These are phyloP conservation scores for Kryphioiulus occultus DNA, from an alignment of 2,888 invertebrate genomes.

Conservation along the genomic window DNA sequence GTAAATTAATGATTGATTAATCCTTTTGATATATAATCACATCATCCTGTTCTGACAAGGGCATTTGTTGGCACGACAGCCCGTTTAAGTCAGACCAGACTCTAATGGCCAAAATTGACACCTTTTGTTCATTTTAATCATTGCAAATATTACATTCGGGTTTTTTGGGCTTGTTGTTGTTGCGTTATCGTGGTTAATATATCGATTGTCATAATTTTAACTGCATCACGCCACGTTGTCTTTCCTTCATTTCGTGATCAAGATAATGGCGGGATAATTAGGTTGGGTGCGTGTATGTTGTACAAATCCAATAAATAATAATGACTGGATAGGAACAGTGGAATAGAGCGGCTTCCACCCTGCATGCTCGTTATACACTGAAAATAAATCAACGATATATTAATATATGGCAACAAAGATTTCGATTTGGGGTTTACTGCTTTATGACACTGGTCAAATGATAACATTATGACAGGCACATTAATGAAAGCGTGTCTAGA, in stretches of 20 bases:
- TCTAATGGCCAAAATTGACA: conserved; percentile 10
- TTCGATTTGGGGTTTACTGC: conserved; percentile 23
- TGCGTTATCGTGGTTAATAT: conserved; percentile 23
- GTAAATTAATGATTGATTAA: conserved; percentile 23
- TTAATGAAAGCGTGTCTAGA: conserved; percentile 17
- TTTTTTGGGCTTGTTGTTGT: background rate
- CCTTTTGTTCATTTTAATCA: conserved; percentile 17
- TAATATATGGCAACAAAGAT: conserved; percentile 17
- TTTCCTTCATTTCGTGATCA: conserved; percentile 3
- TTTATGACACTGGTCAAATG: conserved; percentile 23
- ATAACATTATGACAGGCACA: conserved; percentile 9
- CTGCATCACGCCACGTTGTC: conserved; percentile 17
- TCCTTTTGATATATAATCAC: conserved; percentile 23
- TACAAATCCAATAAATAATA: conserved; percentile 17
- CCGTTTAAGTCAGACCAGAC: background rate
- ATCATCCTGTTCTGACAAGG: conserved; percentile 17
- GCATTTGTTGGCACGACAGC: conserved; percentile 23
- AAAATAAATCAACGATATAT: background rate
- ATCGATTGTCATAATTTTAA: conserved; percentile 23
- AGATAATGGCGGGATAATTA: conserved; percentile 23
- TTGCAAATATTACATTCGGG: background rate
- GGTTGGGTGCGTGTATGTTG: conserved; percentile 17
- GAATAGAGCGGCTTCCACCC: background rate
- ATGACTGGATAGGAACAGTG: background rate
- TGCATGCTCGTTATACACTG: background rate